Evolutionary conservation across 2,888 invertebrate genomes (phyloP), one percentile per base, ranked within the genome.

Genomic region (Gymnosoma rotundatum): DNA sequence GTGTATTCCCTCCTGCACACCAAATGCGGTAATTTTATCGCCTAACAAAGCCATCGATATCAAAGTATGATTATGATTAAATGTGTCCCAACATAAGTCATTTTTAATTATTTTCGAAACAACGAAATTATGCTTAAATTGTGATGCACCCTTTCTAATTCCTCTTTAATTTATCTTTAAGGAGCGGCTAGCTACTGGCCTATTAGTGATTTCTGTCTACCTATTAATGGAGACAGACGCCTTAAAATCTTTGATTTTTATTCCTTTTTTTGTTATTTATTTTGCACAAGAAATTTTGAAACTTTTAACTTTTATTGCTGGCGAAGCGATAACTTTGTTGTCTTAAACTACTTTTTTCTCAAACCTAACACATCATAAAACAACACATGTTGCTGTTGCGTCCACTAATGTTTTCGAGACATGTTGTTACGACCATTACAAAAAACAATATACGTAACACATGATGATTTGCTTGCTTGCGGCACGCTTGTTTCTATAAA

Each of bases 401-500:
- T 21, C 58, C 64, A 58, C 36, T 21, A 32, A 5, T 32, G 32
- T 8, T 32, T 32, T 32, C 8, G 6, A 32, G 32, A 32, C 32
- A 32, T 7, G 32, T 32, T 32, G 3, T 32, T 32, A 32, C 32
- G 32, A 5, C 32, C 8, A 32, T 32, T 32, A 6, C 32, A 6
- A 32, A 32, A 6, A 32, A 32, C 6, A 32, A 32, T 32, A 32
- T 32, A 61, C 50, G 74, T 64, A 18, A 45, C 48, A 21, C 69
- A 25, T 25, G 25, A 10, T 42, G 36, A 67, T 61, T 63, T 50
- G 36, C 48, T 73, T 45, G 74, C 67, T 74, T 67, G 69, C 67
- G 69, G 67, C 74, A 81, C 74, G 74, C 69, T 81, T 81, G 74
- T n/a, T 72, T 20, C 56, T 63, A 48, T 18, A 70, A 72, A 52